Conservation (phyloP, 92 coral and sea anemone species). For the Porites evermanni region DNA sequence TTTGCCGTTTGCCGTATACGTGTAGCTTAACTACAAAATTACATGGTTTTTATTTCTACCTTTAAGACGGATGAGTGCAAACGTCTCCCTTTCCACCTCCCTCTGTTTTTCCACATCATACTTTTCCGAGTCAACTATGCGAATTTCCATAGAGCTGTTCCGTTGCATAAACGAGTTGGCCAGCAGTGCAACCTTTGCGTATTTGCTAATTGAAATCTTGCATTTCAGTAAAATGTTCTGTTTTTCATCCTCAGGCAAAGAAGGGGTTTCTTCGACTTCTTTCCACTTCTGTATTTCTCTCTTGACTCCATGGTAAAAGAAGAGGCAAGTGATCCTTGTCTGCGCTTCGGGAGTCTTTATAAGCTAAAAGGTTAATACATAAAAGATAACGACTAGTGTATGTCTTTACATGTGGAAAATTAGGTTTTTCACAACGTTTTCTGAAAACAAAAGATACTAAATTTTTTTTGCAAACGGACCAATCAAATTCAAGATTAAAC, state of each 20-base stretch:
- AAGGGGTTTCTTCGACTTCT: constrained; percentile 13
- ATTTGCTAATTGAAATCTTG: constrained; percentile 44
- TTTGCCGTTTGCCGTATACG: too few species aligned
- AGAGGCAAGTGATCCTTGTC: constrained; percentile 48
- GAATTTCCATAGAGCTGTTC: constrained; percentile 50
- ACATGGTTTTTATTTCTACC: background rate
- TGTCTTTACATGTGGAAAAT: too few species aligned
- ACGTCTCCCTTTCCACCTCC: constrained; percentile 30
- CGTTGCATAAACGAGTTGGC: constrained; percentile 56
- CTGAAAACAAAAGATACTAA: too few species aligned
- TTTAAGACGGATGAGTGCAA: constrained; percentile 56
- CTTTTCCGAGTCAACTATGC: constrained; percentile 33
- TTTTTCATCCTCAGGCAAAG: constrained; percentile 8
- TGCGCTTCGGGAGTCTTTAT: constrained; percentile 8
- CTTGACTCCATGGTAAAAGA: constrained; percentile 53
- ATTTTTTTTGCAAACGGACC: too few species aligned
- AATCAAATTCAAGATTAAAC: too few species aligned
- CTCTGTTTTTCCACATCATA: constrained; percentile 4
- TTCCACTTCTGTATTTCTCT: constrained; percentile 52
- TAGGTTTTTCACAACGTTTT: too few species aligned
- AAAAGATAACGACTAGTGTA: too few species aligned
- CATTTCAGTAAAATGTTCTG: constrained; percentile 28
- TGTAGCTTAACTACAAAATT: too few species aligned
- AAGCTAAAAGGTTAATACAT: background rate
- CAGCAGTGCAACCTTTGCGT: constrained; percentile 51